Evolutionary conservation across 1,140 invertebrate genomes (phyloP), one percentile per base, ranked within the genome.

Genomic region (Drosophila watanabei): DNA sequence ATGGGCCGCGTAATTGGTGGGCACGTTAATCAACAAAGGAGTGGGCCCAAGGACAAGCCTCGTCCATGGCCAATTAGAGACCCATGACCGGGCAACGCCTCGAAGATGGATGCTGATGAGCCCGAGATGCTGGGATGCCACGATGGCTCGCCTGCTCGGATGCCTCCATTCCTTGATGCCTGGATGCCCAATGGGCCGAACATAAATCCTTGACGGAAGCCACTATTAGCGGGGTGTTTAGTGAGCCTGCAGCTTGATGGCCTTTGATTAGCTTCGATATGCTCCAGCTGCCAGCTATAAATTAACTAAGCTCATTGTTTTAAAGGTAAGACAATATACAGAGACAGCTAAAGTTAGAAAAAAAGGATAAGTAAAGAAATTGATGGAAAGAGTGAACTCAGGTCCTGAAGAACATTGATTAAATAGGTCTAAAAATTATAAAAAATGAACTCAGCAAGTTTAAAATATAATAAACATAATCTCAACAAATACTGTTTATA

Each of bases 1-100:
- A 88, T 88, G 86, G 82, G 78, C 70, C 81, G 81, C 86, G 82
- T 89, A 90, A 89, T 89, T 89, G 85, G 86, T 90, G 85, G 86
- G 86, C 86, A 85, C 85, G 85, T 89, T 89, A 89, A 89, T 89
- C 86, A 89, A 90, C 64, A 78, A 70, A 69, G 86, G 75, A 72
- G 69, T 41, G 68, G 75, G 57, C 30, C 48, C 72, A 54, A 33
- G 35, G 72, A 45, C 52, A 24, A 37, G 60, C 46, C 46, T 77
- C 62, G 43, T 63, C 73, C 51, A 54, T 75, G 78, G 70, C 85
- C 85, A 89, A 89, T 89, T 89, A 89, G 82, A 90, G 84, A 65
- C 65, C 80, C 81, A 78, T 70, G 80, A 77, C 66, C 75, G 77
- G 65, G 68, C 80, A 77, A 71, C 84, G 75, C 79, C 86, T 90